Conservation (phyloP, 2,888 invertebrate genomes). For the Beris morrisii region DNA sequence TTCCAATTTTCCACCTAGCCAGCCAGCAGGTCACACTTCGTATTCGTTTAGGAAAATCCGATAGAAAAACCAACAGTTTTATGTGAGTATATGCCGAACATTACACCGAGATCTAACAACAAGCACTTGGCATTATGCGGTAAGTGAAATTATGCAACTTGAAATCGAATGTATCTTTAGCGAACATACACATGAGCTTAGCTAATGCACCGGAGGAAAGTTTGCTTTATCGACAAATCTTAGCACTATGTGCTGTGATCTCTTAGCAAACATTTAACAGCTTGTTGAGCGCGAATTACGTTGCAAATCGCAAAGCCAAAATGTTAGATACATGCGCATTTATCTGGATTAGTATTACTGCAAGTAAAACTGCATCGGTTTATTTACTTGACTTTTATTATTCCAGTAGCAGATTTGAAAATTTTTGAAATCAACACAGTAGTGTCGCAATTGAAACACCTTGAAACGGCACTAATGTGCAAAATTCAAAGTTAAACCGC, state of each 20-base stretch:
- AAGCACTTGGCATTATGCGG: conserved; percentile 29
- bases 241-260: too few relatives aligned
- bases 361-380: too few relatives aligned
- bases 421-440: too few relatives aligned
- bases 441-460: too few relatives aligned
- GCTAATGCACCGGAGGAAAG: conserved; percentile 12
- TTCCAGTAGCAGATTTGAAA: too few relatives aligned
- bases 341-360: conserved; percentile 4
- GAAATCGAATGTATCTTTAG: conserved; percentile 10
- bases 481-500: too few relatives aligned
- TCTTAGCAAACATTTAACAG: background rate
- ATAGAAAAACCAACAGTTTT: background rate
- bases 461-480: too few relatives aligned
- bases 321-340: conserved; percentile 1
- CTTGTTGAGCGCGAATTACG: background rate
- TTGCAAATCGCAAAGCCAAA: conserved; percentile 10
- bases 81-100: conserved; percentile 6
- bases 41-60: background rate
- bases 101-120: conserved; percentile 12
- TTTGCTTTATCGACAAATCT: background rate
- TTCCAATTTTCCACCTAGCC: background rate
- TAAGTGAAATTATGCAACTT: conserved; percentile 37
- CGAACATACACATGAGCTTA: background rate
- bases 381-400: too few relatives aligned
- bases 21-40: background rate